Evolutionary conservation across 2,888 invertebrate species (phyloP), one percentile per base, ranked within the genome.

Genomic region (Listrodromus nycthemerus): DNA sequence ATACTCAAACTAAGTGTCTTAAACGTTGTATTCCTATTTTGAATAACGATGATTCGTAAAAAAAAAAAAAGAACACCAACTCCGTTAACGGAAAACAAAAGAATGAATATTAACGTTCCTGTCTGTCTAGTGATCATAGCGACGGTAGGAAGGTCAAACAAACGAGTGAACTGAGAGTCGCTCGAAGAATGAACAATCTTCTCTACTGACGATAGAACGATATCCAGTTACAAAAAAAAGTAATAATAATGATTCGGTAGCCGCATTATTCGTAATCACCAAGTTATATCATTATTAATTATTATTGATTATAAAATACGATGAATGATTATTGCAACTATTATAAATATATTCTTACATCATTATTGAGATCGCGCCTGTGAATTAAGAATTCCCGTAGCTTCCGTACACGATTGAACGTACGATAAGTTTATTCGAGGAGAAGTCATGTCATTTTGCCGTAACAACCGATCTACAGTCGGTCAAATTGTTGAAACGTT

Each of bases 291-390:
- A 81, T 80, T 71, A 74, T 76, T 71, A 65, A 80, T 80, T 63
- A 83, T 83, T 79, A 66, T 75, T 50, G 33, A 69, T 80, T 50
- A 82, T 85, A 67, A 65, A 55, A 55, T 55, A 21, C 71, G 67
- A 85, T 71, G 55, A 83, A 81, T 83, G 52, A 84, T 84, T 80
- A 87, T 86, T 86, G 76, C 80, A 74, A 84, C 80, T 84, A 86
- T 87, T 87, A 88, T 86, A 89, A 88, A 90, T 91, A 90, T 91
- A 91, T 91, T 90, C 91, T 90, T 90, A 88, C 89, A 90, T 89
- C 90, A 89, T 88, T 81, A 88, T 87, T 76, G 75, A 76, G 19
- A 19, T 27, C 48, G 55, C 48, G 24, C 45, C 24, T 69, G 24
- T 48, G 3, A 55, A 24, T 24, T 55, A 24, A 7, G 24, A 55